Base-by-base conservation (phyloP, 2,888 invertebrate genomes). In the Empis livida region DNA sequence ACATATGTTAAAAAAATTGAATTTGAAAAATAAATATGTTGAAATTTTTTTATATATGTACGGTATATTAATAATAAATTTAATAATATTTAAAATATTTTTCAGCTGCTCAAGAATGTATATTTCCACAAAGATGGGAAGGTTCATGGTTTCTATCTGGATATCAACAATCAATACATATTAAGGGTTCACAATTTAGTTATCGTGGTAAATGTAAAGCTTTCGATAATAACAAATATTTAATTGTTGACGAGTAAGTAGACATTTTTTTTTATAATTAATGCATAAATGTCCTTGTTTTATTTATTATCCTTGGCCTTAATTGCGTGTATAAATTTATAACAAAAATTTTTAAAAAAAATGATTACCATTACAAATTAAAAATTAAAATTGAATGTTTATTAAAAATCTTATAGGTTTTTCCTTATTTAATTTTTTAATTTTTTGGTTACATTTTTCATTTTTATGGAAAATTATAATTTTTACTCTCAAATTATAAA, bases 101-200 rank as follows among this genome's bases (percentile, higher is more conserved):
- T 61, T 43, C 58, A 68, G 61, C 60, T 54, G 61, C 61, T 53
- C 60, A 83, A 76, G 80, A 80, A 60, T 90, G 90, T 72, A 77
- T 78, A 57, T 89, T 90, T 73, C 89, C 89, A 55, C 73, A 78
- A 56, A 77, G 80, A 57, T 90, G 90, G 90, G 82, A 87, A 65
- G 90, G 90, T 57, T 82, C 82, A 57, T 90, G 90, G 90, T 90
- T 90, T 74, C 87, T 89, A 69, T 89, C 89, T 51, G 90, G 90
- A 51, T 86, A 89, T 59, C 81, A 86, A 63, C 85, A 85, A 68
- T 82, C 87, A 46, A 87, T 90, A 71, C 74, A 81, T 61, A 87
- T 90, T 64, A 84, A 87, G 61, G 84, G 82, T 51, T 83, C 84
- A 61, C 76, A 82, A 54, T 79, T 89, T 57, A 87, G 87, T 65